Evolutionary conservation across 2,113 vertebrate genomes (phyloP).

Genomic region (Amphiprion ocellaris): DNA sequence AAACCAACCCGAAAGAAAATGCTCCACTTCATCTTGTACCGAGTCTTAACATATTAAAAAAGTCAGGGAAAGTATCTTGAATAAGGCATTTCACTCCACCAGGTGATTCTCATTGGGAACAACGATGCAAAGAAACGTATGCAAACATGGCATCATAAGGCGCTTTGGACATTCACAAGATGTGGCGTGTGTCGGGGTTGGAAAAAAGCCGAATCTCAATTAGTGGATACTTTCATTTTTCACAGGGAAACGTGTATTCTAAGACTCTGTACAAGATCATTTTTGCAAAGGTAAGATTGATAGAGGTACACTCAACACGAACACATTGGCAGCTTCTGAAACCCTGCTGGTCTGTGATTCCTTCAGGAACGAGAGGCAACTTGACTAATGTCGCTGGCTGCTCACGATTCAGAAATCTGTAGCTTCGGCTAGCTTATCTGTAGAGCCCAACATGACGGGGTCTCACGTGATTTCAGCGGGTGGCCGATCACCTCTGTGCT

Average conservation of each 20-base stretch:
- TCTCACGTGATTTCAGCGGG: constrained; percentile 14
- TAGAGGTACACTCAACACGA: constrained; percentile 1
- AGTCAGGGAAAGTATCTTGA: constrained; percentile 46
- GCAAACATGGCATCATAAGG: constrained; percentile 72
- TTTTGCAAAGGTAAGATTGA: constrained; percentile 9
- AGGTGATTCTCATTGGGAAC: constrained; percentile 39
- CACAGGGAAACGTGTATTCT: constrained; percentile 9
- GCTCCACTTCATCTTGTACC: constrained; percentile 39
- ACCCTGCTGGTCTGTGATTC: constrained; percentile 31
- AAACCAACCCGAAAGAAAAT: constrained; percentile 5
- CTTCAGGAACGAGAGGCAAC: constrained; percentile 19
- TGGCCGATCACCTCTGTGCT: constrained; percentile 66
- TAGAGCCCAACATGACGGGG: neutral
- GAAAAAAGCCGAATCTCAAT: constrained; percentile 48
- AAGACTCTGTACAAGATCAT: constrained; percentile 70
- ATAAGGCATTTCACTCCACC: constrained; percentile 77
- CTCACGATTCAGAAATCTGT: constrained; percentile 12
- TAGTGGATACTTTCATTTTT: constrained; percentile 28
- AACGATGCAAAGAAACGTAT: constrained; percentile 38
- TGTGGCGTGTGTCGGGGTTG: constrained; percentile 23
- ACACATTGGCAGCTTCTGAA: constrained; percentile 29
- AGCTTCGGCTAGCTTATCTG: neutral
- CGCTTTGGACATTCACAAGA: constrained; percentile 75
- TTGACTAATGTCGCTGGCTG: neutral
- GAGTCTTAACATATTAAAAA: constrained; percentile 34